phyloP scores from a whole-genome alignment of 2,888 invertebrate genomes.

The Drosophila colorata region DNA sequence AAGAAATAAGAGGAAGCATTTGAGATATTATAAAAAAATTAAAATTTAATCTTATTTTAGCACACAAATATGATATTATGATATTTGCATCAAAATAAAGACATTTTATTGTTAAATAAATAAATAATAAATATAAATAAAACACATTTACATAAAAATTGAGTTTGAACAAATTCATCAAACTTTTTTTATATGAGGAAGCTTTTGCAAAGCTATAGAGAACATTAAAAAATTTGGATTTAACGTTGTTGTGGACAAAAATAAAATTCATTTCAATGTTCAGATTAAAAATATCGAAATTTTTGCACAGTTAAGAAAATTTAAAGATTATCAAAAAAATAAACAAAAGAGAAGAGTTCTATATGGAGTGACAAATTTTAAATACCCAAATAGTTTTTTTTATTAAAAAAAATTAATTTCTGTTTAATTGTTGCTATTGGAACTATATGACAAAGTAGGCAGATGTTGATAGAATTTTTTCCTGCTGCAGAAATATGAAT shows the following conservation, averaged over 20 bases:
- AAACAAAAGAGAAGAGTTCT: no score
- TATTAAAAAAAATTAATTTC: no score
- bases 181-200: neutral
- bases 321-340: neutral
- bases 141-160: constrained; percentile 8
- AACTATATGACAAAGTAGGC: no score
- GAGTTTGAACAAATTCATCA: neutral
- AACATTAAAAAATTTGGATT: no score
- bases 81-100: no score
- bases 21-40: no score
- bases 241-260: neutral
- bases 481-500: no score
- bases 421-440: no score
- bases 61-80: no score
- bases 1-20: neutral
- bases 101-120: neutral
- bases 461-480: no score
- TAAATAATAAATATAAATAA: neutral
- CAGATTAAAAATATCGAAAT: neutral
- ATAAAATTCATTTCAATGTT: neutral
- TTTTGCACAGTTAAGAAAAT: neutral
- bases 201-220: neutral
- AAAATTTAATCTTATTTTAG: neutral
- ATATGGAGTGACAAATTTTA: neutral
- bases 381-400: neutral